phyloP scores from a whole-genome alignment of 2,113 vertebrate genomes.

The Toxotes chatareus region DNA sequence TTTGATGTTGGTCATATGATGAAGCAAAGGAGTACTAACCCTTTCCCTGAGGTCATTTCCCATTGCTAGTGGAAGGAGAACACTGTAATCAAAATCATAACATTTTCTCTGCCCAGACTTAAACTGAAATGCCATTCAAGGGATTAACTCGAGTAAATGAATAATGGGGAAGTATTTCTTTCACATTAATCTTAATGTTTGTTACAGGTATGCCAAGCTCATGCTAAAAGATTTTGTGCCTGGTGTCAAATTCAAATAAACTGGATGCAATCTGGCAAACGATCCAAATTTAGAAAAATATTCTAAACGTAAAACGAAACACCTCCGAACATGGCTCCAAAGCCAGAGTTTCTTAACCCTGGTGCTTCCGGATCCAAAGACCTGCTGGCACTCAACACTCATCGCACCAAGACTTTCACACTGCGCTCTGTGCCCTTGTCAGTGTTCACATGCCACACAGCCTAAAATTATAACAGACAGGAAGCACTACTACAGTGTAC shows the following conservation, averaged over 20 bases:
- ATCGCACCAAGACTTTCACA: too few species aligned
- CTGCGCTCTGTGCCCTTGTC: too few species aligned
- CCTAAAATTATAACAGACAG: too few species aligned
- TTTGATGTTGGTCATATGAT: conserved; percentile 60
- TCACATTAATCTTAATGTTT: not conserved
- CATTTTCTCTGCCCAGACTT: not conserved
- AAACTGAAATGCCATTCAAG: not conserved
- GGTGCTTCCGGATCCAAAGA: too few species aligned
- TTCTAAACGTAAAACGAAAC: too few species aligned
- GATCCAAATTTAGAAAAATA: too few species aligned
- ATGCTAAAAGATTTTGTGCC: not conserved
- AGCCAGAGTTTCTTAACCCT: too few species aligned
- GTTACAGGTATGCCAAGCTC: not conserved
- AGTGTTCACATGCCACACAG: too few species aligned
- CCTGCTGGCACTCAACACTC: not conserved
- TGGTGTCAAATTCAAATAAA: too few species aligned
- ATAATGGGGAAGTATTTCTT: not conserved
- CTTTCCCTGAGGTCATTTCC: conserved; percentile 23
- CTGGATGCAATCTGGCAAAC: not conserved
- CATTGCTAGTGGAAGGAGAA: not conserved
- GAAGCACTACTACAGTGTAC: too few species aligned
- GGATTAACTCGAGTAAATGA: not conserved
- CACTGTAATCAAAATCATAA: not conserved
- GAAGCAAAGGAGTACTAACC: conserved; percentile 15
- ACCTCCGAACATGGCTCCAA: too few species aligned